phyloP scores from a whole-genome alignment of 1,140 invertebrate species.

The Pectinophora gossypiella region DNA sequence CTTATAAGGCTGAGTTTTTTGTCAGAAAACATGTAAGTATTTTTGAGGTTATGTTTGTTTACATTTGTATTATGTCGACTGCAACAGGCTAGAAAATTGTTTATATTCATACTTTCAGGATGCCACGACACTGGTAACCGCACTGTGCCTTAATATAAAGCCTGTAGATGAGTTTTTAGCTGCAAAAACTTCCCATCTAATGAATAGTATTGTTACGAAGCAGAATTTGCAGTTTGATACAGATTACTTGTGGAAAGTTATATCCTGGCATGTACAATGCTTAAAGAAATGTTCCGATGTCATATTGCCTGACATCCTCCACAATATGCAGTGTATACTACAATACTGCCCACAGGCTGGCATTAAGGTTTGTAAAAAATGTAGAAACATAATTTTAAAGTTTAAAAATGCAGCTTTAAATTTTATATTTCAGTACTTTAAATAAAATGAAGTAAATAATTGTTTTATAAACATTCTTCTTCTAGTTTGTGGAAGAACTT shows the following conservation, averaged over 20 bases:
- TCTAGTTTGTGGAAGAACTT: conserved; percentile 49
- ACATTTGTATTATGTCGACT: neutral
- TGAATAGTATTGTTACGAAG: conserved; percentile 47
- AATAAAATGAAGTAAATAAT: too few relatives aligned
- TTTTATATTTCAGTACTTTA: too few relatives aligned
- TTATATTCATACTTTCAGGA: conserved; percentile 32
- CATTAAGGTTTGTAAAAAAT: conserved; percentile 31
- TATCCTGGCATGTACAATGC: conserved; percentile 53
- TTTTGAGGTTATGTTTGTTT: conserved; percentile 13
- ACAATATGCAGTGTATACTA: conserved; percentile 54
- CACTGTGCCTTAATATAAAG: conserved; percentile 49
- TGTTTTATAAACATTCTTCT: conserved; percentile 7
- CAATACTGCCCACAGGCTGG: conserved; percentile 34
- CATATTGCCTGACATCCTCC: conserved; percentile 53
- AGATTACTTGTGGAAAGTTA: conserved; percentile 35
- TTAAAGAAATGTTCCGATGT: conserved; percentile 50
- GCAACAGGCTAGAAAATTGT: neutral
- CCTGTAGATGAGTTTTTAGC: conserved; percentile 51
- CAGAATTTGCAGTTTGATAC: conserved; percentile 45
- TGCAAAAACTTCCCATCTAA: conserved; percentile 57
- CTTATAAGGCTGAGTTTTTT: conserved; percentile 50
- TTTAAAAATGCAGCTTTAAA: too few relatives aligned
- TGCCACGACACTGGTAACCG: conserved; percentile 37
- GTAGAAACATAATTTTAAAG: too few relatives aligned
- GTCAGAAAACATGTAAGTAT: conserved; percentile 46